Base-by-base conservation (phyloP, 2,113 vertebrate species). In the Atlantisia rogersi region DNA sequence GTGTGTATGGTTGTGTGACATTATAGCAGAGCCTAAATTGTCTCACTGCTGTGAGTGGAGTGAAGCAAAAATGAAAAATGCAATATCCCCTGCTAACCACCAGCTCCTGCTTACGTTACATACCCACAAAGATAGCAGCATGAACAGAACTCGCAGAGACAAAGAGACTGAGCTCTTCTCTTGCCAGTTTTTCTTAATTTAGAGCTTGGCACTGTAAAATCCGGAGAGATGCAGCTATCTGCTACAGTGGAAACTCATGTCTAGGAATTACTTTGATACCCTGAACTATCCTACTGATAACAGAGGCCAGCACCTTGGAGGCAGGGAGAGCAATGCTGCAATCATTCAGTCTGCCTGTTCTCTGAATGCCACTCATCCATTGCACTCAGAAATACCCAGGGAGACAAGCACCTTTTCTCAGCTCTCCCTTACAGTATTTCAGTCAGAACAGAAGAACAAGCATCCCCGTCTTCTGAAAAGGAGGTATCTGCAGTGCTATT, bases 131-230 rank as follows among this genome's bases (percentile, higher is more conserved):
- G 76, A 93, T 7, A 86, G 64, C 53, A 90, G 77, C 52, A 60
- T 0, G 1, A 78, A 24, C 65, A 93, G 56, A 92, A 88, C 24
- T 62, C 70, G 29, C 68, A 92, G 76, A 82, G 35, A 74, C 63
- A 90, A 90, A 70, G 79, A 77, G 40, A 84, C 3, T 81, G 69
- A 95, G 76, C 32, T 81, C 48, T 88, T 48, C 46, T 11, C 42
- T 88, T 75, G 32, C 53, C 70, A n/a, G 60, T 69, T 86, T 93
- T 80, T 37, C 77, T 92, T 92, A 75, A 93, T 95, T 95, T 96
- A 76, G 73, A 65, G 21, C 28, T 88, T 91, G 68, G 62, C 80
- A 65, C 56, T 64, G 32, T 76, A 88, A 81, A 88, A 92, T 76
- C 12, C 58, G 81, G 83, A 84, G 48, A 44, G 31, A 86, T 65